phyloP scores from a whole-genome alignment of 1,140 invertebrate species.

The Drosophila bifasciata region DNA sequence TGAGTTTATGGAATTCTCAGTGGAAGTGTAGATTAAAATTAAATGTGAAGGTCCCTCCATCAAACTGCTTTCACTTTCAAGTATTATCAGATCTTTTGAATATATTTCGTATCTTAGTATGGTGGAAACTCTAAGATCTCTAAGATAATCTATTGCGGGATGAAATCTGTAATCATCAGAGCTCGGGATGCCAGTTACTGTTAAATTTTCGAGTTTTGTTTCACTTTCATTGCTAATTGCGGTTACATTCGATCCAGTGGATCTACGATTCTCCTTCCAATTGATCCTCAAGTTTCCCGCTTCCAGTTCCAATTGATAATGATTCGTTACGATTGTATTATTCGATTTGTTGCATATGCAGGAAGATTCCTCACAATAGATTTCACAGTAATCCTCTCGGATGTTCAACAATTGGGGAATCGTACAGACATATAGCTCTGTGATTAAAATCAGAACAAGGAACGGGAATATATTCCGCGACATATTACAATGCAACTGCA shows the following conservation, averaged over 20 bases:
- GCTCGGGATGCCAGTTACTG: neutral
- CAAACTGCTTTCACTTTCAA: neutral
- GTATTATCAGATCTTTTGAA: neutral
- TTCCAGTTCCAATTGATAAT: constrained; percentile 1
- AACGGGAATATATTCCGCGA: too few relatives aligned
- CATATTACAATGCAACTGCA: too few relatives aligned
- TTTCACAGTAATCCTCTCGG: constrained; percentile 19
- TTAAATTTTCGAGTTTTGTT: neutral
- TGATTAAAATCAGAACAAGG: too few relatives aligned
- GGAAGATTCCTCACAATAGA: constrained; percentile 1
- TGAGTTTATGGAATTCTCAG: neutral
- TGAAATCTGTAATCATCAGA: constrained; percentile 2
- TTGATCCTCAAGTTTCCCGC: neutral
- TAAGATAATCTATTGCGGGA: neutral
- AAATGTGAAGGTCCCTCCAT: neutral
- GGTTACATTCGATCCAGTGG: constrained; percentile 7
- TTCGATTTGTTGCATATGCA: neutral
- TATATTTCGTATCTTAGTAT: neutral
- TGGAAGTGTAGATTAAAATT: neutral
- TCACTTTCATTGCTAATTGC: neutral
- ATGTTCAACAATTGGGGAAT: neutral
- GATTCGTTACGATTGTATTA: neutral
- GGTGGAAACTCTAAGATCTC: neutral
- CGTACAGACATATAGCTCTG: too few relatives aligned
- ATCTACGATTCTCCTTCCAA: constrained; percentile 1